These are phyloP conservation scores for Coremacera marginata DNA, from an alignment of 2,888 invertebrate genomes.

Conservation along the genomic window DNA sequence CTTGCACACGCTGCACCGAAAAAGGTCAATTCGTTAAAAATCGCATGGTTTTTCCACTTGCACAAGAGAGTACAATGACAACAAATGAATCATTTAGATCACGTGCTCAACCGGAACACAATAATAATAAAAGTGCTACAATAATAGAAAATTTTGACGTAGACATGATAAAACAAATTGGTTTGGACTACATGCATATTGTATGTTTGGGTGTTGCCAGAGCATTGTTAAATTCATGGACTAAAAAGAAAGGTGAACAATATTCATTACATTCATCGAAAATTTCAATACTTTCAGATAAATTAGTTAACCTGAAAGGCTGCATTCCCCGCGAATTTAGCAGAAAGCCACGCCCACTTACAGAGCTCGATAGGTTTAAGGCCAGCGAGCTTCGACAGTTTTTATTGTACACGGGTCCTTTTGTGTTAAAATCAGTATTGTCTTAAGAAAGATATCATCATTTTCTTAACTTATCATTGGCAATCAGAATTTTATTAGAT, in stretches of 20 bases:
- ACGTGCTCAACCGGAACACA: constrained; percentile 27
- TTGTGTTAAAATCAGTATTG: no score
- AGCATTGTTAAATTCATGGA: neutral
- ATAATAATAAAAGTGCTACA: neutral
- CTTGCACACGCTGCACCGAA: constrained; percentile 23
- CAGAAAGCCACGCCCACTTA: no score
- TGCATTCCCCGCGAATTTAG: no score
- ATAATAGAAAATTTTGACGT: constrained; percentile 13
- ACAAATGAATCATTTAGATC: constrained; percentile 20
- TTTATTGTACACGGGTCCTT: no score
- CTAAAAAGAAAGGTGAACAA: neutral
- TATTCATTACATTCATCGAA: no score
- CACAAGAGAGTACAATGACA: neutral
- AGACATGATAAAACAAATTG: constrained; percentile 21
- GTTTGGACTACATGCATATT: constrained; percentile 25
- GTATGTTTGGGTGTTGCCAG: neutral
- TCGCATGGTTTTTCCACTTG: constrained; percentile 20
- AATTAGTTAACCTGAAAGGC: no score
- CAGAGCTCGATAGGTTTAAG: no score
- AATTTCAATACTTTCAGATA: no score
- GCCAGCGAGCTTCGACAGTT: no score
- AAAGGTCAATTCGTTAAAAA: constrained; percentile 22
- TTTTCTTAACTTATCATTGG: no score
- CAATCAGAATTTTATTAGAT: no score
- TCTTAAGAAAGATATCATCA: no score